A percentile compares a stretch with the other conserved stretches of the same genome.
These are phyloP conservation scores for Biston betularia DNA, from an alignment of 2,888 invertebrate species.

Conservation along the genomic window DNA sequence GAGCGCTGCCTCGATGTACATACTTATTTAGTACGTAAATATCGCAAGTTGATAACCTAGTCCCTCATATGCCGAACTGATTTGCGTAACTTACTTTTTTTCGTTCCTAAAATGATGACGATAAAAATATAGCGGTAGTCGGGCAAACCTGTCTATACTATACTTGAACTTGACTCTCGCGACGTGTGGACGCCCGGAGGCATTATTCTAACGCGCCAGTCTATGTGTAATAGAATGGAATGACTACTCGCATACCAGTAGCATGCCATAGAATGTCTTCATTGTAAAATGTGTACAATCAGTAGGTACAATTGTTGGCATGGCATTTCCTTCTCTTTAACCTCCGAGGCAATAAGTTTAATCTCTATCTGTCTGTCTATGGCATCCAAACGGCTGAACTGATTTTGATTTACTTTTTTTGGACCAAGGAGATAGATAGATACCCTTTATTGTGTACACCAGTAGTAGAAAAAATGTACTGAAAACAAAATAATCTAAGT, in stretches of 20 bases:
- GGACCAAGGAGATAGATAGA: too few relatives aligned
- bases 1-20: background rate
- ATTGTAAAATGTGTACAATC: too few relatives aligned
- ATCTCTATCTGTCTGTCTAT: too few relatives aligned
- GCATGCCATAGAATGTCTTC: conserved; percentile 8
- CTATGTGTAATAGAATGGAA: conserved; percentile 20
- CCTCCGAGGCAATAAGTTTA: background rate
- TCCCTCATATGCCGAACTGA: background rate
- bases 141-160: conserved; percentile 30
- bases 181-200: conserved; percentile 36
- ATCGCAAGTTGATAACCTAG: background rate
- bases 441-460: too few relatives aligned
- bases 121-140: conserved; percentile 8
- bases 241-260: conserved; percentile 6
- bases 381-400: too few relatives aligned
- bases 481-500: too few relatives aligned
- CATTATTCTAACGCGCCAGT: conserved; percentile 24
- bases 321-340: background rate
- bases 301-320: conserved; percentile 1
- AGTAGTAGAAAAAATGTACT: too few relatives aligned
- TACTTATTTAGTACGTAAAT: too few relatives aligned
- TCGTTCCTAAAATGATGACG: background rate
- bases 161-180: conserved; percentile 45
- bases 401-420: too few relatives aligned
- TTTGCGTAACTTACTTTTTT: background rate